Evolutionary conservation across 2,113 vertebrate species (phyloP), one percentile per base, ranked within the genome.

Genomic region (Epinephelus moara): DNA sequence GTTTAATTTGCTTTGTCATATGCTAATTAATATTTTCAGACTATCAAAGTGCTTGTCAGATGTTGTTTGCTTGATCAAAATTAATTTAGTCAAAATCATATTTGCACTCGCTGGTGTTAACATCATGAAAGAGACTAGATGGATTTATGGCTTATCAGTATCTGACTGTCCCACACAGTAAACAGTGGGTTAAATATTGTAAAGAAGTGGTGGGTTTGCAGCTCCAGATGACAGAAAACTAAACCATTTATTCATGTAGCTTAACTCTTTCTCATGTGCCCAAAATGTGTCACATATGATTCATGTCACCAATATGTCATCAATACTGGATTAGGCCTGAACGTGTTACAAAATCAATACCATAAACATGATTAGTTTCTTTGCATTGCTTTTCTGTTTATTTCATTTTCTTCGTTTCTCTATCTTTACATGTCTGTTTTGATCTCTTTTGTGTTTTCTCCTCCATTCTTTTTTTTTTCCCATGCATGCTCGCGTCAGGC

Each of bases 401-500:
- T 42, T 70, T 8, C 12, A 5, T 78, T 56, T 74, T 70, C 8
- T 70, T 23, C 67, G 0, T 60, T 57, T 55, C 52, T 17, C 37
- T 42, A 74, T 73, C 23, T 27, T 56, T 30, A 13, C 5, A 62
- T 15, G 18, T 75, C 53, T 76, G 23, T 64, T 75, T 64, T 70
- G 30, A 73, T 81, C 42, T 84, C 8, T 68, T 73, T 73, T 80
- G 12, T 91, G 33, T 84, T 77, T 60, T 75, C 17, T 80, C 30
- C 47, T 80, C 74, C 80, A 60, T 47, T 85, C 92, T 67, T 88
- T 84, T 84, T 74, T 84, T 87, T 81, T 86, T 79, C 89, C 92
- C 87, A 88, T 95, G 95, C 96, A 96, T 95, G 96, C 95, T 94
- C 19, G 76, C 30, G 27, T 88, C 89, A 99, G 97, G 97, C 97